Percentiles rank a stretch among this genome's conserved stretches.
These are phyloP conservation scores for Leuciscus waleckii DNA, from an alignment of 2,797 vertebrate genomes.

Conservation along the genomic window DNA sequence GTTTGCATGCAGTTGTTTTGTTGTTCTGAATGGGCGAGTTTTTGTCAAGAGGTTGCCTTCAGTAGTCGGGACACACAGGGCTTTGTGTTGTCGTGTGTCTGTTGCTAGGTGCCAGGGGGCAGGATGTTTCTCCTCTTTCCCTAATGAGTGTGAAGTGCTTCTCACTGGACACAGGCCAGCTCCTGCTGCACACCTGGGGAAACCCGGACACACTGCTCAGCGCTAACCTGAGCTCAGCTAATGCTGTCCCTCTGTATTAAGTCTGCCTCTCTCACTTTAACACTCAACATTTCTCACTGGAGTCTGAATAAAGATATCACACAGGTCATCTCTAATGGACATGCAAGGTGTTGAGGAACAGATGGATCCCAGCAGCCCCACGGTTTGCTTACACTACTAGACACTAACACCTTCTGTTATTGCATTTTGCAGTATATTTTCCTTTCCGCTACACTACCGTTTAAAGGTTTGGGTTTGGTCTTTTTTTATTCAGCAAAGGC, in stretches of 20 bases:
- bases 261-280: slow-evolving; percentile 21
- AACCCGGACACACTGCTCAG: slow-evolving; percentile 48
- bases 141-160: slow-evolving; percentile 75
- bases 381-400: background rate
- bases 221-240: slow-evolving; percentile 31
- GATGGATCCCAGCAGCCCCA: background rate
- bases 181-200: slow-evolving; percentile 74
- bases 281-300: background rate
- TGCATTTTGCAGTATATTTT: background rate
- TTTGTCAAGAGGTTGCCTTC: slow-evolving; percentile 60
- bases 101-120: slow-evolving; percentile 72
- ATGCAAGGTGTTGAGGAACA: background rate
- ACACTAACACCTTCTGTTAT: background rate
- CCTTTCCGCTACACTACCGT: background rate
- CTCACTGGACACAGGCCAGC: slow-evolving; percentile 72
- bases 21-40: slow-evolving; percentile 41
- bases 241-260: slow-evolving; percentile 30
- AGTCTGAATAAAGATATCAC: slow-evolving; percentile 12
- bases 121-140: slow-evolving; percentile 70
- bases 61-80: slow-evolving; percentile 79
- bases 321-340: background rate
- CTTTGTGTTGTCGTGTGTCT: slow-evolving; percentile 75
- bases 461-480: background rate
- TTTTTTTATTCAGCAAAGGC: background rate
- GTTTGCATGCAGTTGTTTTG: slow-evolving; percentile 49